These are phyloP conservation scores for Megaleporinus macrocephalus DNA, from an alignment of 2,113 vertebrate genomes.

Conservation along the genomic window DNA sequence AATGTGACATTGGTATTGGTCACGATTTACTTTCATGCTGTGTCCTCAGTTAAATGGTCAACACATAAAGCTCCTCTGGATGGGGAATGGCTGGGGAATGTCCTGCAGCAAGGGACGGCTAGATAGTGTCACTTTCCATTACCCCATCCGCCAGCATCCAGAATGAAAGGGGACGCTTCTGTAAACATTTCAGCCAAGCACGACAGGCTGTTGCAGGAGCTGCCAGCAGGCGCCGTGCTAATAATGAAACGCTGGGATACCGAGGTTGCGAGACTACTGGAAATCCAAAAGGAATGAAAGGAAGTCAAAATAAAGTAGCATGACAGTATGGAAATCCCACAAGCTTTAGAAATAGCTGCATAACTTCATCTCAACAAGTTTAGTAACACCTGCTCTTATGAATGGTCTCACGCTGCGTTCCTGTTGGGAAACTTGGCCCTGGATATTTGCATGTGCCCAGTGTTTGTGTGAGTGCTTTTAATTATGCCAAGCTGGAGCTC, in stretches of 20 bases:
- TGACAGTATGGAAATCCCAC: background rate
- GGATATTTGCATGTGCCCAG: background rate
- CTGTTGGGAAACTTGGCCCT: background rate
- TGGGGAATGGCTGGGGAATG: constrained; percentile 46
- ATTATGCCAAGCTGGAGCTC: constrained; percentile 49
- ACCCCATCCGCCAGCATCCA: constrained; percentile 55
- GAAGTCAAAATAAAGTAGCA: background rate
- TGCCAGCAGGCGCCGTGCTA: constrained; percentile 54
- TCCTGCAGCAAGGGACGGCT: constrained; percentile 63
- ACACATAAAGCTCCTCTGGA: background rate
- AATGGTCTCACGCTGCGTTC: background rate
- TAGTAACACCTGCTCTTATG: background rate
- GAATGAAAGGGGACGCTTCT: constrained; percentile 65
- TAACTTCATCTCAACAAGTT: background rate
- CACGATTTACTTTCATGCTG: constrained; percentile 18
- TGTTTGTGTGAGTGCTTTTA: constrained; percentile 12
- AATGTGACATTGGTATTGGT: constrained; percentile 18
- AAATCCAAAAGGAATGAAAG: constrained; percentile 26
- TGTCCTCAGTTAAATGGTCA: constrained; percentile 4
- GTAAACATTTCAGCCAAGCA: constrained; percentile 52
- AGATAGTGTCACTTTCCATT: constrained; percentile 74
- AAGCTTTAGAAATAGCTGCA: background rate
- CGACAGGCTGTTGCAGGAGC: constrained; percentile 55
- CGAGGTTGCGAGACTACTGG: background rate
- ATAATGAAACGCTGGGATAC: constrained; percentile 13